phyloP scores from a whole-genome alignment of 2,888 invertebrate species.

The Aromia moschata region DNA sequence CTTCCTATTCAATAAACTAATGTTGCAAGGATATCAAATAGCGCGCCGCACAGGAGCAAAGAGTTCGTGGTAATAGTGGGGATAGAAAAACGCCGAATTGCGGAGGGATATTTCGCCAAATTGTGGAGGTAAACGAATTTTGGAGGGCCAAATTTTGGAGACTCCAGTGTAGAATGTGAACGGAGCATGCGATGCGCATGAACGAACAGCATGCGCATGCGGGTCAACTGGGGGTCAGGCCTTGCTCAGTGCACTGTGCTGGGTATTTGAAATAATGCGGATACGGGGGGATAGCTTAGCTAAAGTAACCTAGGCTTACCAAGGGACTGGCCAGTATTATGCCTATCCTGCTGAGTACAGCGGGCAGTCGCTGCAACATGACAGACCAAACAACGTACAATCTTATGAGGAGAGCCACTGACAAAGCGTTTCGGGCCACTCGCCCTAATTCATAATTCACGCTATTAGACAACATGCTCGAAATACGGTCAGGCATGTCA shows the following conservation, averaged over 20 bases:
- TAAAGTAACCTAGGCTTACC: constrained; percentile 74
- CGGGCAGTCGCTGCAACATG: constrained; percentile 91
- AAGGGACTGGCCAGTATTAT: constrained; percentile 95
- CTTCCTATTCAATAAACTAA: too few species aligned
- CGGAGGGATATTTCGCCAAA: too few species aligned
- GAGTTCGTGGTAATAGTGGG: too few species aligned
- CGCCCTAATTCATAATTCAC: constrained; percentile 31
- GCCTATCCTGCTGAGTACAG: constrained; percentile 95
- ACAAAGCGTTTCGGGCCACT: constrained; percentile 38
- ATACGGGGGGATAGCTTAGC: constrained; percentile 48
- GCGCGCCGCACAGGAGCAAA: too few species aligned
- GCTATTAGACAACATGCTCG: constrained; percentile 28
- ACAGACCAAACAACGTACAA: constrained; percentile 67
- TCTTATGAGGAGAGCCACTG: constrained; percentile 54
- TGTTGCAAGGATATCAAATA: too few species aligned
- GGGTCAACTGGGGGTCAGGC: constrained; percentile 26
- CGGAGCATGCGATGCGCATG: constrained; percentile 46
- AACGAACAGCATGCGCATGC: constrained; percentile 48
- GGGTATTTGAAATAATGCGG: constrained; percentile 24
- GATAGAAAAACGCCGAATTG: too few species aligned
- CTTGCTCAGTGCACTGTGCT: constrained; percentile 39
- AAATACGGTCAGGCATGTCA: constrained; percentile 29
- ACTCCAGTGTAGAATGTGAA: not conserved
- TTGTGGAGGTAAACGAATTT: too few species aligned
- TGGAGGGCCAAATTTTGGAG: too few species aligned